These are phyloP conservation scores for Cichlasoma orientale DNA, from an alignment of 2,797 vertebrate species.

Conservation along the genomic window DNA sequence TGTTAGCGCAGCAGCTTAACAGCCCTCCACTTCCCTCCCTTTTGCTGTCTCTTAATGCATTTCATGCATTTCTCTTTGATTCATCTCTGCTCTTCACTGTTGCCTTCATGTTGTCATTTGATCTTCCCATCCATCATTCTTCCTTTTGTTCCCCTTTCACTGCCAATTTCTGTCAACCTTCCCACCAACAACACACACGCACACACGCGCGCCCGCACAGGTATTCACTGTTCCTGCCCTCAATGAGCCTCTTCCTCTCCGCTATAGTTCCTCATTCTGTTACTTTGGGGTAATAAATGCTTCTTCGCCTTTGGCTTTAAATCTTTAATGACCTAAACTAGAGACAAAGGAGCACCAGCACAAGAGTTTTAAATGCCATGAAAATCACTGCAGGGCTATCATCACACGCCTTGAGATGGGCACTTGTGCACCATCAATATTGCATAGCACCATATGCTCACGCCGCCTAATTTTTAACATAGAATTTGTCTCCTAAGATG, in stretches of 20 bases:
- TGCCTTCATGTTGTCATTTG: conserved; percentile 31
- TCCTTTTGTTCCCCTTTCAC: conserved; percentile 22
- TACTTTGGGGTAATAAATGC: not conserved
- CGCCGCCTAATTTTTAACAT: conserved; percentile 40
- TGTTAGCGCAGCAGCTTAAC: conserved; percentile 16
- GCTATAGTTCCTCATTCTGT: conserved; percentile 6
- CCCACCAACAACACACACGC: not conserved
- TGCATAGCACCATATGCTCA: conserved; percentile 67
- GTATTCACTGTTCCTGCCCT: not conserved
- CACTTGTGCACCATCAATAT: conserved; percentile 65
- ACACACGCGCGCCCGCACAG: not conserved
- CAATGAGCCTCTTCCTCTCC: not conserved
- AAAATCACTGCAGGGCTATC: conserved; percentile 58
- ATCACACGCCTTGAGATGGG: conserved; percentile 28
- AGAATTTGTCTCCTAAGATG: conserved; percentile 57
- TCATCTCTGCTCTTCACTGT: not conserved
- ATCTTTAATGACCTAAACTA: conserved; percentile 58
- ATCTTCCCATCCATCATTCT: conserved; percentile 32
- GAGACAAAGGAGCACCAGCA: conserved; percentile 27
- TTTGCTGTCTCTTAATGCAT: not conserved
- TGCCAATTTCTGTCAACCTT: not conserved
- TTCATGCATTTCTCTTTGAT: conserved; percentile 1
- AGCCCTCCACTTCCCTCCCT: conserved; percentile 25
- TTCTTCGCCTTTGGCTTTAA: conserved; percentile 29
- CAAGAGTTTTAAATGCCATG: conserved; percentile 41